A percentile compares a stretch with the other conserved stretches of the same genome.
Conservation (phyloP, 2,888 invertebrate species). For the Zeuzera pyrina region DNA sequence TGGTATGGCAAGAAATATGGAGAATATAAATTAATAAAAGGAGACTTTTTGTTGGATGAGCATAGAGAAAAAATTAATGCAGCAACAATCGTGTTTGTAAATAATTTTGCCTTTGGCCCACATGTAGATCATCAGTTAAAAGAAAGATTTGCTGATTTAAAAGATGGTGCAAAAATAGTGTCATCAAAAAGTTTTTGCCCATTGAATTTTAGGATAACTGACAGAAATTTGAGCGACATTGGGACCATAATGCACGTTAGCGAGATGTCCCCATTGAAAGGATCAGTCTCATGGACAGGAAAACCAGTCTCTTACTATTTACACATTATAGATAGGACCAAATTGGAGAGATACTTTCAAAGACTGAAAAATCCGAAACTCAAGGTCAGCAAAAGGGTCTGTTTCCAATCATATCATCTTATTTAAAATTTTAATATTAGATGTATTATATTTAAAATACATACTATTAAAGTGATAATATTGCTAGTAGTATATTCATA, state of each 20-base stretch:
- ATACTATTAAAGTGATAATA: too few species aligned
- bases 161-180: conserved; percentile 96
- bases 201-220: conserved; percentile 98
- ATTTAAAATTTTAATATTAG: conserved; percentile 16
- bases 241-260: conserved; percentile 99
- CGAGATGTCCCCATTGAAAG: conserved; percentile 94
- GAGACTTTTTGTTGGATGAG: conserved; percentile 94
- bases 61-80: conserved; percentile 95
- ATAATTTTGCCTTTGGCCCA: conserved; percentile 99
- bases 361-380: conserved; percentile 92
- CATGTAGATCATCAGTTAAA: conserved; percentile 97
- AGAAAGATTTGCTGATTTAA: conserved; percentile 95
- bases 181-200: conserved; percentile 99
- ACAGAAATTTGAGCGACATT: conserved; percentile 97
- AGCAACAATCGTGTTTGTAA: conserved; percentile 97
- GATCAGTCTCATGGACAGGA: conserved; percentile 99
- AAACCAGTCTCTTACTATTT: conserved; percentile 99
- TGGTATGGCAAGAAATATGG: conserved; percentile 98
- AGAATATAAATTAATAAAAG: conserved; percentile 92
- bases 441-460: background rate
- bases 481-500: too few species aligned
- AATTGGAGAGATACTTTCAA: conserved; percentile 96
- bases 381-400: conserved; percentile 76
- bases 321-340: conserved; percentile 97
- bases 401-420: conserved; percentile 53